These are phyloP conservation scores for Chromobotia macracanthus DNA, from an alignment of 2,797 vertebrate species.

Conservation along the genomic window DNA sequence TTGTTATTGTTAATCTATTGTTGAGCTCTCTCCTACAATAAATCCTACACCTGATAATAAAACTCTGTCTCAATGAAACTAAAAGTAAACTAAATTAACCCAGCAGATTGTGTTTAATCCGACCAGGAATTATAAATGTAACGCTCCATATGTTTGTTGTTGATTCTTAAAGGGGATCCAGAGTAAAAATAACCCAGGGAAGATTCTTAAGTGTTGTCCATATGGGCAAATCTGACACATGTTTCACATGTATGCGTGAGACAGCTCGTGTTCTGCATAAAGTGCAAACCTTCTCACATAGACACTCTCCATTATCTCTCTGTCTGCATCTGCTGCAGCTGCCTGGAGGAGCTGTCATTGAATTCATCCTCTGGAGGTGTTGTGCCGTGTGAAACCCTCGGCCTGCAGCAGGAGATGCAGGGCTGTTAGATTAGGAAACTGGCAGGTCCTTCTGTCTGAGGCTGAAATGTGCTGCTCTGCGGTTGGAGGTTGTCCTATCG, in stretches of 20 bases:
- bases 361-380: conserved; percentile 19
- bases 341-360: conserved; percentile 20
- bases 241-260: not conserved
- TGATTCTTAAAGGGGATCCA: conserved; percentile 8
- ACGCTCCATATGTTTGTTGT: conserved; percentile 6
- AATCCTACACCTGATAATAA: too few species aligned
- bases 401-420: not conserved
- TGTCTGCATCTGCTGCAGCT: conserved; percentile 14
- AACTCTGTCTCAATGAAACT: too few species aligned
- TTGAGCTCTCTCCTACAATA: too few species aligned
- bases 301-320: conserved; percentile 4
- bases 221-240: conserved; percentile 17
- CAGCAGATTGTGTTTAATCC: conserved; percentile 31
- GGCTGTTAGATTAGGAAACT: conserved; percentile 2
- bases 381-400: not conserved
- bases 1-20: too few species aligned
- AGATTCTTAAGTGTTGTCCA: not conserved
- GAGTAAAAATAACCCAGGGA: not conserved
- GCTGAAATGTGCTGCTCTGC: conserved; percentile 8
- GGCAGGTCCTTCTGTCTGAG: conserved; percentile 7
- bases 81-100: not conserved
- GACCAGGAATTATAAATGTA: conserved; percentile 1
- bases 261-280: not conserved
- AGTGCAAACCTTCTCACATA: not conserved
- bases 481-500: not conserved